phyloP scores from a whole-genome alignment of 2,888 invertebrate genomes.

The Synergus laeviventris region DNA sequence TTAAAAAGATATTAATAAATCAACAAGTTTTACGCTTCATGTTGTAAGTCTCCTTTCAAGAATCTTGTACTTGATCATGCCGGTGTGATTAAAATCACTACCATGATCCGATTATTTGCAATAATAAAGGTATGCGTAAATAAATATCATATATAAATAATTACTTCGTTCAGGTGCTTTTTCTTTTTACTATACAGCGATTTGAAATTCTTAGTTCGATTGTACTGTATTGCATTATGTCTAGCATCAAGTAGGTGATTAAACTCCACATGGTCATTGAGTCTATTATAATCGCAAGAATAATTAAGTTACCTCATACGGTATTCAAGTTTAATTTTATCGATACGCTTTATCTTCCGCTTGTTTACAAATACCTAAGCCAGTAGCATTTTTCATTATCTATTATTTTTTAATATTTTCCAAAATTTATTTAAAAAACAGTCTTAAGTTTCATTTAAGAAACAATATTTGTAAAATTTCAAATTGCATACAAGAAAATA shows the following conservation, averaged over 20 bases:
- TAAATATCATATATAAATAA: background rate
- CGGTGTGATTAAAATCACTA: background rate
- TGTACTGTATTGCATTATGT: background rate
- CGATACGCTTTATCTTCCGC: background rate
- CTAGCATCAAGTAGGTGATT: background rate
- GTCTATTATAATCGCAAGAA: background rate
- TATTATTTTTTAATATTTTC: background rate
- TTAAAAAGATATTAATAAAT: conserved; percentile 3
- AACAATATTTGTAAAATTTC: too few species aligned
- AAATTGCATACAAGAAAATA: background rate
- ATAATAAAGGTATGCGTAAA: too few species aligned
- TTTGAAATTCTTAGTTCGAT: background rate
- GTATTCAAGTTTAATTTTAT: conserved; percentile 10
- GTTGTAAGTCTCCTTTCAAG: background rate
- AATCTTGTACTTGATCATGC: background rate
- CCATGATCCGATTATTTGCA: background rate
- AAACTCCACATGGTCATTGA: conserved; percentile 28
- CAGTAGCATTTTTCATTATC: background rate
- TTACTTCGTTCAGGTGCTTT: background rate
- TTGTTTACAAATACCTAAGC: background rate
- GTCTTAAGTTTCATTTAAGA: too few species aligned
- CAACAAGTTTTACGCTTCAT: background rate
- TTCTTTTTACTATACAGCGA: background rate
- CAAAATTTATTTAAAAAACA: background rate
- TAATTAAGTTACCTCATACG: background rate